Evolutionary conservation across 2,113 vertebrate genomes (phyloP), one percentile per base, ranked within the genome.

Genomic region (Platysternon megacephalum): DNA sequence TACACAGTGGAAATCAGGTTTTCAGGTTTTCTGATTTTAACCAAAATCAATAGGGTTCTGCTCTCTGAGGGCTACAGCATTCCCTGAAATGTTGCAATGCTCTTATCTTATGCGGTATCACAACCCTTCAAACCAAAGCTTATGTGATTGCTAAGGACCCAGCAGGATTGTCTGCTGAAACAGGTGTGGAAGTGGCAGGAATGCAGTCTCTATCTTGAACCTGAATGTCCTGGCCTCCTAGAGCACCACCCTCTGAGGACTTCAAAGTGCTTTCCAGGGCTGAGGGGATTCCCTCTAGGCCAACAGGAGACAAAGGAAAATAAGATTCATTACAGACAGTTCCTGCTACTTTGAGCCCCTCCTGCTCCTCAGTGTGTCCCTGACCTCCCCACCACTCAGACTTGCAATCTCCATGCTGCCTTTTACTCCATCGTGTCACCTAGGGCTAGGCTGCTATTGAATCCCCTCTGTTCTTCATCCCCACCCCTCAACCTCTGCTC

Each of bases 341-440:
- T 89, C 80, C 88, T 93, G 85, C 46, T 94, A 68, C 46, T 88
- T 90, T 92, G 82, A 95, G 95, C 86, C 44, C 87, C 94, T 95
- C 92, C 91, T 95, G 89, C 76, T 94, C 91, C 94, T 78, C 72
- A 88, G 82, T 61, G 46, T 42, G 51, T 80, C 94, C 95, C 72
- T 94, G 88, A 89, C 58, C 93, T 95, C 85, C 81, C 11, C 85
- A 68, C 80, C 84, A 82, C 92, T 89, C 72, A 88, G 89, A 92
- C 93, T 96, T 93, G 94, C 86, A 88, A 88, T 95, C 94, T 93
- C 65, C 84, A 89, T 48, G 96, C 90, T 94, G 76, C 76, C 88
- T 79, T 95, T 96, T 93, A 52, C 79, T 96, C 91, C 90, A 86
- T 44, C 83, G 39, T 85, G n/a, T 46, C 29, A 56, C 26, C 22